phyloP scores from a whole-genome alignment of 2,797 vertebrate species.

The Phylloscopus collybita region DNA sequence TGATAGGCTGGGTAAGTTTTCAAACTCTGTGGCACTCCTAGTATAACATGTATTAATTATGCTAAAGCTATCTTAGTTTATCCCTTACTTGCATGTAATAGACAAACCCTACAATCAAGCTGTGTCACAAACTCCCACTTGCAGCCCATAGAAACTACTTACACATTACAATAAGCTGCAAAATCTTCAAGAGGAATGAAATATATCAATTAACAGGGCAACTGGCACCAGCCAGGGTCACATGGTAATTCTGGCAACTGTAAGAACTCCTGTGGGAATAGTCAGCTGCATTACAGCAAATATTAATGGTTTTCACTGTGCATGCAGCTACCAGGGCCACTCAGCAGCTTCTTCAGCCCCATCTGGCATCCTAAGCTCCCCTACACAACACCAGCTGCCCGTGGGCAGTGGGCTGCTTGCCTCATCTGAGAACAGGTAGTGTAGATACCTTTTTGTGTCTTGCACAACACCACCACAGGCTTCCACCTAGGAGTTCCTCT shows the following conservation, averaged over 20 bases:
- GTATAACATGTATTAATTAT: not conserved
- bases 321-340: not conserved
- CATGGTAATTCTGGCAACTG: not conserved
- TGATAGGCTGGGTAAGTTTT: not conserved
- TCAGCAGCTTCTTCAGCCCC: not conserved
- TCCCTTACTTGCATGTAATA: not conserved
- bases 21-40: not conserved
- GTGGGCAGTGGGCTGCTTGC: not conserved
- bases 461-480: not conserved
- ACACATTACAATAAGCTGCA: not conserved
- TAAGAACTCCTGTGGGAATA: not conserved
- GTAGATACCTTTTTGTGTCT: not conserved
- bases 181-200: not conserved
- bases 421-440: not conserved
- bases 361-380: not conserved
- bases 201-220: not conserved
- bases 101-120: not conserved
- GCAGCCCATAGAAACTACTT: not conserved
- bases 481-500: not conserved
- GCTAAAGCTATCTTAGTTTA: not conserved
- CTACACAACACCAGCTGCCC: not conserved
- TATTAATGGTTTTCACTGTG: not conserved
- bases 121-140: not conserved
- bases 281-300: not conserved
- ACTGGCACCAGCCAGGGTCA: not conserved